phyloP scores from a whole-genome alignment of 2,888 invertebrate genomes.

The Pardosa pseudoannulata region DNA sequence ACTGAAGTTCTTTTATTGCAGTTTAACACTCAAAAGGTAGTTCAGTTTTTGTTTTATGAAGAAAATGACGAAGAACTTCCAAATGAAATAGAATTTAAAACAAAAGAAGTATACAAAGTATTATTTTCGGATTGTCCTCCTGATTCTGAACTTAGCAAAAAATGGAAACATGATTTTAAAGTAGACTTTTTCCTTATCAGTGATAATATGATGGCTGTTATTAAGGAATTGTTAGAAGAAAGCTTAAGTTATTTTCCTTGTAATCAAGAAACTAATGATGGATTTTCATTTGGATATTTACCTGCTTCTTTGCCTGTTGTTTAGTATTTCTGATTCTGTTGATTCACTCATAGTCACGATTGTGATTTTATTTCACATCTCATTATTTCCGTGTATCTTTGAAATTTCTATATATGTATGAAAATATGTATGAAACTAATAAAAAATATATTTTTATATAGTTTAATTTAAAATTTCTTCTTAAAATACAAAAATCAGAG shows the following conservation, averaged over 20 bases:
- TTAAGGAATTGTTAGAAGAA: not conserved
- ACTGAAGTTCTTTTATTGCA: not conserved
- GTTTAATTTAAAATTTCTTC: too few species aligned
- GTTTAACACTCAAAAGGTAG: not conserved
- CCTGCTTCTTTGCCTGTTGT: not conserved
- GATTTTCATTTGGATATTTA: conserved; percentile 3
- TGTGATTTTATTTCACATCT: too few species aligned
- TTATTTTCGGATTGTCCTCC: not conserved
- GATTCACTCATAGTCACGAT: too few species aligned
- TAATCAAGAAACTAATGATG: not conserved
- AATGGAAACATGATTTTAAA: conserved; percentile 11
- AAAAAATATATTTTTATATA: too few species aligned
- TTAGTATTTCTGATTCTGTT: too few species aligned
- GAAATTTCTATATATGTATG: too few species aligned
- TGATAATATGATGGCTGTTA: not conserved
- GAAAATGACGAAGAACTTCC: not conserved
- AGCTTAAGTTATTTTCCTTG: not conserved
- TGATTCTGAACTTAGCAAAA: not conserved
- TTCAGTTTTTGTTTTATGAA: not conserved
- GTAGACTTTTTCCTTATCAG: not conserved
- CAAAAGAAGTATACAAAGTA: not conserved
- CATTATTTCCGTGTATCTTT: too few species aligned
- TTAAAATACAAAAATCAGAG: too few species aligned
- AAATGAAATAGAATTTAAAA: not conserved
- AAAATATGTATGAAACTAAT: too few species aligned